Base-by-base conservation (phyloP, 2,113 vertebrate species). In the Xenus cinereus region DNA sequence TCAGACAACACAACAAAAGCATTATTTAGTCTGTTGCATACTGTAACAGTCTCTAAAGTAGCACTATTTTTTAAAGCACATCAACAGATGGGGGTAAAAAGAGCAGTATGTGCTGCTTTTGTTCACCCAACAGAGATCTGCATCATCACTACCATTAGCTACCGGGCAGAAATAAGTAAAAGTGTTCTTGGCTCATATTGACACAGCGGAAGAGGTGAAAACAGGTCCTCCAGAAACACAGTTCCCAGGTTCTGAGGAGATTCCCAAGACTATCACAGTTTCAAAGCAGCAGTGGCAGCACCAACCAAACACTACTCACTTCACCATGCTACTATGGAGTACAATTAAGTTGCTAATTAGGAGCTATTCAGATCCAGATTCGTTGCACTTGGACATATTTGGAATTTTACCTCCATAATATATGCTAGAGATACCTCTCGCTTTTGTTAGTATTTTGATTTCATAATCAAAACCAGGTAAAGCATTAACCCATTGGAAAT, bases 61-160 rank as follows among this genome's bases (percentile, higher is more conserved):
- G 26, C 45, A 24, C 3, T 60, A 4, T 7, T 78, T 87, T 84
- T 56, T 26, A 33, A 84, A 87, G 35, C 18, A 41, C 43, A 53
- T 23, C 18, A 84, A 23, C 14, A 74, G 46, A 67, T 2, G 0
- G 3, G 9, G 5, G 18, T 51, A 14, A 45, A 71, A 32, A 72
- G 17, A 84, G 26, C 0, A 2, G 20, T 7, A 60, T 0, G 0
- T 30, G 23, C 26, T 71, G 48, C 27, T 16, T 72, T 72, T 50
- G n/a, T 35, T 32, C 33, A 78, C 3, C 6, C 4, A 51, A 67
- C 5, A 35, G 32, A 59, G 41, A 62, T 10, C 21, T 57, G 46
- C 10, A 59, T 12, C 22, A 64, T 15, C 22, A 48, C 67, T 35
- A 63, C n/a, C 37, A 35, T 17, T 8, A 53, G 37, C 56, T 39